A percentile compares a stretch with the other conserved stretches of the same genome.
Conservation (phyloP, 2,113 vertebrate genomes). For the Chamaetylas fuelleborni region DNA sequence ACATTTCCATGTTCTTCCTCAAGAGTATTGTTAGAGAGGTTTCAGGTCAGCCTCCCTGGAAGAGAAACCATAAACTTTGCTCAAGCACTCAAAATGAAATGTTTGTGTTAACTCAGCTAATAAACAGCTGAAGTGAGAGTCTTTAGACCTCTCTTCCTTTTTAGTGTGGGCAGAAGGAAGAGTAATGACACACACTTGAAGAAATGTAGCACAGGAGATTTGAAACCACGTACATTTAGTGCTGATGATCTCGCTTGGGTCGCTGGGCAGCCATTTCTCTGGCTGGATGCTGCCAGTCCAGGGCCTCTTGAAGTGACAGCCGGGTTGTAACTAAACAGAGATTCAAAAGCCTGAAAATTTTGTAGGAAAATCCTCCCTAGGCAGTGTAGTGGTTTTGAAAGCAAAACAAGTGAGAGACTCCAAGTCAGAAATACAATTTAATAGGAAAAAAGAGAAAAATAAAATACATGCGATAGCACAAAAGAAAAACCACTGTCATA, state of each 20-base stretch:
- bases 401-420: too few relatives aligned
- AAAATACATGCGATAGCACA: too few relatives aligned
- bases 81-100: background rate
- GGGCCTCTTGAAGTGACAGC: background rate
- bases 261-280: background rate
- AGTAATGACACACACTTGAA: background rate
- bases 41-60: background rate
- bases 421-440: too few relatives aligned
- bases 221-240: background rate
- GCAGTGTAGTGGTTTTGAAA: background rate
- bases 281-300: background rate
- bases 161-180: background rate
- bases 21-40: background rate
- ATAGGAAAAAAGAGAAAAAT: too few relatives aligned
- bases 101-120: conserved; percentile 46
- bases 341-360: background rate
- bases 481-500: too few relatives aligned
- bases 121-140: conserved; percentile 32
- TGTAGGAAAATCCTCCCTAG: background rate
- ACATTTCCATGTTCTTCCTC: background rate
- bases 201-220: conserved; percentile 32
- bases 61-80: conserved; percentile 31
- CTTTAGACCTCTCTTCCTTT: conserved; percentile 32
- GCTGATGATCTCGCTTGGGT: background rate
- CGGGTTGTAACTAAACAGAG: background rate